Percentiles rank a stretch among this genome's conserved stretches.
Conservation (phyloP, 1,140 invertebrate species). For the Heliconius eleuchia region DNA sequence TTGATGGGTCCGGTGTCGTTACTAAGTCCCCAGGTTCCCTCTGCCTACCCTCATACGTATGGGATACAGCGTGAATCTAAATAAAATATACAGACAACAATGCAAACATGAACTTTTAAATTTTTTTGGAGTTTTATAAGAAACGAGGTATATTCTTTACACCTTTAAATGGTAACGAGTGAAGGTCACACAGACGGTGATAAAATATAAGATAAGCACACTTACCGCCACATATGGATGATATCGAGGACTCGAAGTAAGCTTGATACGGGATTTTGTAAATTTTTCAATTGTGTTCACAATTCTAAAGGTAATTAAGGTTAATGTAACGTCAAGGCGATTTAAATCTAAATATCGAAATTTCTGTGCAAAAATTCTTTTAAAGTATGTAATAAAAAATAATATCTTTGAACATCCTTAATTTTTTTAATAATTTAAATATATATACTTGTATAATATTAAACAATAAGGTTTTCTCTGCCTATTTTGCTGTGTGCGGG, state of each 20-base stretch:
- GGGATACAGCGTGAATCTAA: too few species aligned
- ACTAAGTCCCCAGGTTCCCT: too few species aligned
- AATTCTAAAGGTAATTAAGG: neutral
- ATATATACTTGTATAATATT: too few species aligned
- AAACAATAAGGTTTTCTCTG: too few species aligned
- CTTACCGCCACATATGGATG: conserved; percentile 3
- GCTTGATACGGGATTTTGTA: neutral
- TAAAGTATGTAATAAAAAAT: too few species aligned
- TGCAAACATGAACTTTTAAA: neutral
- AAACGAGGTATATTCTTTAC: neutral
- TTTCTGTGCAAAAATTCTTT: neutral
- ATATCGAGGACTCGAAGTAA: neutral
- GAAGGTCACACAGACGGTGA: neutral
- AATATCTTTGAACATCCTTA: too few species aligned
- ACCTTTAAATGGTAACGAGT: conserved; percentile 4
- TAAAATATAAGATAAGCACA: neutral
- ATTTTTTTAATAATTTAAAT: too few species aligned
- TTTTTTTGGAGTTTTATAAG: neutral
- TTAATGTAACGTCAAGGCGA: neutral
- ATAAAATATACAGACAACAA: neutral
- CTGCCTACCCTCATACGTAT: too few species aligned
- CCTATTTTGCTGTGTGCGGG: too few species aligned
- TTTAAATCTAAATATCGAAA: neutral
- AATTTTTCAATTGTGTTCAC: neutral
- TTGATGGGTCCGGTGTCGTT: too few species aligned